phyloP scores from a whole-genome alignment of 2,888 invertebrate genomes.

The Pemphredon lugubris region DNA sequence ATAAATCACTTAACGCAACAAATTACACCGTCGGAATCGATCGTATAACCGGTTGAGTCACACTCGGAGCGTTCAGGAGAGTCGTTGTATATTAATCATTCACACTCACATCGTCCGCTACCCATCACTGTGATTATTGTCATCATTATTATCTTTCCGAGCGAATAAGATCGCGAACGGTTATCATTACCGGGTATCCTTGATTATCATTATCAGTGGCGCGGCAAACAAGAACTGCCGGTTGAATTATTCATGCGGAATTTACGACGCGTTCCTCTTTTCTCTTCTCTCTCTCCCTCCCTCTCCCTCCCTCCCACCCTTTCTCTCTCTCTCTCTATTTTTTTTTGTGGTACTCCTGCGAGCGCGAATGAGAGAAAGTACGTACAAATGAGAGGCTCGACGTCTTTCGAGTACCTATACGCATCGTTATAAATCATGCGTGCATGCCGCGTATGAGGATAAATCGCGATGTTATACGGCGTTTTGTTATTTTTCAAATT shows the following conservation, averaged over 20 bases:
- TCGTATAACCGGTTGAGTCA: slow-evolving; percentile 11
- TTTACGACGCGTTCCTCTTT: slow-evolving; percentile 39
- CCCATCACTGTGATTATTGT: slow-evolving; percentile 31
- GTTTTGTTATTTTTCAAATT: slow-evolving; percentile 17
- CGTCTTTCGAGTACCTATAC: slow-evolving; percentile 39
- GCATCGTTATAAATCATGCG: slow-evolving; percentile 51
- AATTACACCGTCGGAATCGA: slow-evolving; percentile 6
- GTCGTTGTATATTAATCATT: slow-evolving; percentile 16
- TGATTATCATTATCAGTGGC: slow-evolving; percentile 61
- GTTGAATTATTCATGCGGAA: slow-evolving; percentile 61
- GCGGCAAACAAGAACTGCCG: slow-evolving; percentile 39
- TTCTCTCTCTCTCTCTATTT: neutral
- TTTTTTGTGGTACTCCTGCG: slow-evolving; percentile 22
- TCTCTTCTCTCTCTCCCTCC: slow-evolving; percentile 6
- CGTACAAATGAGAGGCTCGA: slow-evolving; percentile 49
- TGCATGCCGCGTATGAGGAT: slow-evolving; percentile 23
- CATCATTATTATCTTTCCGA: slow-evolving; percentile 47
- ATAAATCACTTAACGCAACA: slow-evolving; percentile 24
- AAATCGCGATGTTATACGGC: slow-evolving; percentile 24
- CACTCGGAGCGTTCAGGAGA: neutral
- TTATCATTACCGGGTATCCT: slow-evolving; percentile 57
- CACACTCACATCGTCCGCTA: slow-evolving; percentile 9
- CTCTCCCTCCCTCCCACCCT: neutral
- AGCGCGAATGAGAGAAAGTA: slow-evolving; percentile 54
- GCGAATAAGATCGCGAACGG: slow-evolving; percentile 51